phyloP scores from a whole-genome alignment of 2,113 vertebrate species.

The Marcusenius ussheri region DNA sequence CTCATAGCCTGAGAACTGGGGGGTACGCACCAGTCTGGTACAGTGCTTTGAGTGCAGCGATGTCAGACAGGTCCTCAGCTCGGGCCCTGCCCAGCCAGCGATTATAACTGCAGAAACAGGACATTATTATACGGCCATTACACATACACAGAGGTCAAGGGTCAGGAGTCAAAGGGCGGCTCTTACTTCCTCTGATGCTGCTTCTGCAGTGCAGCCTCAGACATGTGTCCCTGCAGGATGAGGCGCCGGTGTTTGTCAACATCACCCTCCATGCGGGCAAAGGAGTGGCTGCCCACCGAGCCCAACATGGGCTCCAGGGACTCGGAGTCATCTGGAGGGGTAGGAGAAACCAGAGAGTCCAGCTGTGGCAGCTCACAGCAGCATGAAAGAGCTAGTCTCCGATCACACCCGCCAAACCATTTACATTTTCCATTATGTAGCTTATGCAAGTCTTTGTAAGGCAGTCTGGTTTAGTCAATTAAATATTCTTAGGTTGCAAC shows the following conservation, averaged over 20 bases:
- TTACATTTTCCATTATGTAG: neutral
- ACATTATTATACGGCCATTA: neutral
- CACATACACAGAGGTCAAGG: neutral
- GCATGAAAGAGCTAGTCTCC: neutral
- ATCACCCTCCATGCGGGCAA: constrained; percentile 93
- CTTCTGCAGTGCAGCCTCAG: constrained; percentile 83
- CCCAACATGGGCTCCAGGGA: constrained; percentile 75
- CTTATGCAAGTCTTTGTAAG: neutral
- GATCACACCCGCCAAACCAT: neutral
- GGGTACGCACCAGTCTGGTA: constrained; percentile 84
- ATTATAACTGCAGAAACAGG: constrained; percentile 73
- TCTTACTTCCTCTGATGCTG: constrained; percentile 95
- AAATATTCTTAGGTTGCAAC: neutral
- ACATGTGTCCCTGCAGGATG: constrained; percentile 88
- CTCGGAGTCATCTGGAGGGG: constrained; percentile 64
- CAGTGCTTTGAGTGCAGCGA: constrained; percentile 91
- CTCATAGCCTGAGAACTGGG: neutral
- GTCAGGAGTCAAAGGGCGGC: neutral
- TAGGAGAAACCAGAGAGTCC: neutral
- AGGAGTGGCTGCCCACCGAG: constrained; percentile 89
- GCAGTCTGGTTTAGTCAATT: neutral
- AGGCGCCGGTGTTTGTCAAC: constrained; percentile 89
- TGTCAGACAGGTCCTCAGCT: constrained; percentile 91
- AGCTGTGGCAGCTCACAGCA: neutral
- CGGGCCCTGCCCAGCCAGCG: constrained; percentile 92